phyloP scores from a whole-genome alignment of 1,140 invertebrate genomes.

The Steinernema khuongi region DNA sequence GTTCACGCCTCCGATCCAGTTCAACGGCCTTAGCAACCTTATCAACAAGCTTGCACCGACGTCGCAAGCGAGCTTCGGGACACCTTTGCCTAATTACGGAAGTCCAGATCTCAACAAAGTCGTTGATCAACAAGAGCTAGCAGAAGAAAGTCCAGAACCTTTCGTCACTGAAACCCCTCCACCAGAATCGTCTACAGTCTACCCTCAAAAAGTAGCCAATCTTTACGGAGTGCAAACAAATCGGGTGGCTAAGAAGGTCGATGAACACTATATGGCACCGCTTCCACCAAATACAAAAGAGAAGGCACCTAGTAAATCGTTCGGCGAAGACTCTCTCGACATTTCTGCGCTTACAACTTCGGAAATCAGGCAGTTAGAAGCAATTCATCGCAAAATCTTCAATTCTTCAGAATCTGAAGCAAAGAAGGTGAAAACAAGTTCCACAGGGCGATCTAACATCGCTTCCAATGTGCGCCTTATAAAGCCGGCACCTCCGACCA shows the following conservation, averaged over 20 bases:
- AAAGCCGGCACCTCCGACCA: not conserved
- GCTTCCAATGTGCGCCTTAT: not conserved
- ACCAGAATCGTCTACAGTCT: constrained; percentile 18
- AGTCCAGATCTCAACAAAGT: not conserved
- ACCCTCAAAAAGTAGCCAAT: constrained; percentile 17
- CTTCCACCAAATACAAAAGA: not conserved
- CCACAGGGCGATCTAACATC: not conserved
- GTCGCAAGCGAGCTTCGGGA: not conserved
- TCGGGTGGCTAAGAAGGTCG: not conserved
- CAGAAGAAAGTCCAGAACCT: not conserved
- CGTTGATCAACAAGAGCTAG: not conserved
- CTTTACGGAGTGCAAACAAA: not conserved
- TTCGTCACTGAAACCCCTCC: constrained; percentile 5
- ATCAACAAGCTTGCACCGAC: not conserved
- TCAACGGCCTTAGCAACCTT: not conserved
- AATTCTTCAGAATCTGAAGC: not conserved
- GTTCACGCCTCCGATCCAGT: not conserved
- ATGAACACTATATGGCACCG: not conserved
- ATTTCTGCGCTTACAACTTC: constrained; percentile 12
- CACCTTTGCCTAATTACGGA: not conserved
- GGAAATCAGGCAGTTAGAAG: constrained; percentile 25
- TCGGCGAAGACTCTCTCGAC: constrained; percentile 19
- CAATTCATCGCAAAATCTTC: constrained; percentile 28
- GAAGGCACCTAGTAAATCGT: constrained; percentile 8
- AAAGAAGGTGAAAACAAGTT: not conserved